phyloP scores from a whole-genome alignment of 1,140 invertebrate species.

The Hycleus phaleratus region DNA sequence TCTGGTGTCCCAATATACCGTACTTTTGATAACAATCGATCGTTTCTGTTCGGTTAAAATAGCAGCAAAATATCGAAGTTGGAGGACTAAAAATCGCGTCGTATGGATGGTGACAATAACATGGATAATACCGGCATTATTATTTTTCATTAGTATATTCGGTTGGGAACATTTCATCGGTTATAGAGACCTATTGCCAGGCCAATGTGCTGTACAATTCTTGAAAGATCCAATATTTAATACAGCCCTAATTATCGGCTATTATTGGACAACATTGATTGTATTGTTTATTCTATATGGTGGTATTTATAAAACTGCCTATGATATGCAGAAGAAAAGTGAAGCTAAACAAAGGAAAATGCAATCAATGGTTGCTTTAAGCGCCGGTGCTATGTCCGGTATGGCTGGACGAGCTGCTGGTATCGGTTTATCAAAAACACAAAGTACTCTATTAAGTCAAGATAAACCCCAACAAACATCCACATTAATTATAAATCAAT shows the following conservation, averaged over 20 bases:
- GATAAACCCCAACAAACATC: conserved; percentile 51
- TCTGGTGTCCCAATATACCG: conserved; percentile 97
- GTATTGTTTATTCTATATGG: conserved; percentile 92
- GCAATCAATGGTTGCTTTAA: conserved; percentile 86
- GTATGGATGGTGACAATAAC: conserved; percentile 93
- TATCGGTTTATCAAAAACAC: conserved; percentile 72
- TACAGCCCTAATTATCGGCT: conserved; percentile 94
- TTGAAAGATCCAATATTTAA: conserved; percentile 97
- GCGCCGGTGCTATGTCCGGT: conserved; percentile 78
- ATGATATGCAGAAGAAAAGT: conserved; percentile 96
- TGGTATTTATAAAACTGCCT: conserved; percentile 97
- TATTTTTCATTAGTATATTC: conserved; percentile 98
- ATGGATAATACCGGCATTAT: conserved; percentile 92
- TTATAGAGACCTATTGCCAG: conserved; percentile 74
- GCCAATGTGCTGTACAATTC: conserved; percentile 95
- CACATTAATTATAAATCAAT: conserved; percentile 15
- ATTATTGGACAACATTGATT: conserved; percentile 94
- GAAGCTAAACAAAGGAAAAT: conserved; percentile 91
- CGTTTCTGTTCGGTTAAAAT: conserved; percentile 99
- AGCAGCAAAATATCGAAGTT: conserved; percentile 90
- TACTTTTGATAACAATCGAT: conserved; percentile 96
- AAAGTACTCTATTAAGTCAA: conserved; percentile 60
- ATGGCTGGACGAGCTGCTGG: conserved; percentile 83
- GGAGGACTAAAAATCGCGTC: conserved; percentile 90
- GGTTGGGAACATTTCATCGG: conserved; percentile 98